Percentiles rank a stretch among this genome's conserved stretches.
phyloP scores from a whole-genome alignment of 2,888 invertebrate genomes.

The Pelosia muscerda region DNA sequence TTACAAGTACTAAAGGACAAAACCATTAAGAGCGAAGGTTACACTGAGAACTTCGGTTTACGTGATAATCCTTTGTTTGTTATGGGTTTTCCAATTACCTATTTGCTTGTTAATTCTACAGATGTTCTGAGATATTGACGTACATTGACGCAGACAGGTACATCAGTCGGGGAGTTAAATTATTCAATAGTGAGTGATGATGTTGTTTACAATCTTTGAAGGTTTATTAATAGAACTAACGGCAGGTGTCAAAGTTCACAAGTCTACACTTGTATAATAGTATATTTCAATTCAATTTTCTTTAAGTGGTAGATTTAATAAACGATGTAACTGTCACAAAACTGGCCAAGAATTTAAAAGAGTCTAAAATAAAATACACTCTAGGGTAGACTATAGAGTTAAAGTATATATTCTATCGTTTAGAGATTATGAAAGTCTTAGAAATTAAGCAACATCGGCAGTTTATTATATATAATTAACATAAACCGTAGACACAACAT shows the following conservation, averaged over 20 bases:
- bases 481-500: not conserved
- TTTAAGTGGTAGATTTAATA: not conserved
- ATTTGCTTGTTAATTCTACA: not conserved
- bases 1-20: not conserved
- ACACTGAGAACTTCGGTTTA: not conserved
- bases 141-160: slow-evolving; percentile 5
- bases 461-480: too few relatives aligned
- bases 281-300: not conserved
- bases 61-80: not conserved
- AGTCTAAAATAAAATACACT: not conserved
- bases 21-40: not conserved
- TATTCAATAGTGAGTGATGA: slow-evolving; percentile 1
- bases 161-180: not conserved
- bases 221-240: not conserved
- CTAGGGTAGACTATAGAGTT: too few relatives aligned
- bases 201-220: not conserved
- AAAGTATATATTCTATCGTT: too few relatives aligned
- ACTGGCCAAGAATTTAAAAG: not conserved
- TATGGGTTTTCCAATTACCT: slow-evolving; percentile 2
- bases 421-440: too few relatives aligned
- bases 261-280: not conserved
- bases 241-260: slow-evolving; percentile 6
- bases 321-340: not conserved
- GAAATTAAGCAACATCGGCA: too few relatives aligned
- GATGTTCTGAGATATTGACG: slow-evolving; percentile 6